Conservation (phyloP, 2,797 vertebrate species). For the Chromis chromis region DNA sequence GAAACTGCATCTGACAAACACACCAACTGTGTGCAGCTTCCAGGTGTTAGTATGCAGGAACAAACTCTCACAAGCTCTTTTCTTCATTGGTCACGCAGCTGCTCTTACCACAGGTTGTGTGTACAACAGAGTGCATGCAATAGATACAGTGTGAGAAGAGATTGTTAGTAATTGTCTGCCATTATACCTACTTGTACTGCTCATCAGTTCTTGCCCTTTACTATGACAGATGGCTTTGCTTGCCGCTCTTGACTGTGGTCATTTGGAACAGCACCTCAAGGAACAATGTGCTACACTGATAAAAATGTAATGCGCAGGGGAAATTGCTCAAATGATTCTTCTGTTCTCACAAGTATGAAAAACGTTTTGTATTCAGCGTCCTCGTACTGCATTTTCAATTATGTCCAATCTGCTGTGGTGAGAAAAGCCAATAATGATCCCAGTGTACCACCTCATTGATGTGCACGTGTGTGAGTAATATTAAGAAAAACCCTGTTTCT, state of each 20-base stretch:
- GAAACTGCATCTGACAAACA: neutral
- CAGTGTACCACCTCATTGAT: neutral
- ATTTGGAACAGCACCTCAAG: neutral
- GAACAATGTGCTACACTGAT: constrained; percentile 14
- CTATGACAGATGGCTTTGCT: neutral
- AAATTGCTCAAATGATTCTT: constrained; percentile 14
- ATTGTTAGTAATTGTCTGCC: neutral
- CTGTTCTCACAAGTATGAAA: constrained; percentile 18
- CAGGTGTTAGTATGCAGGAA: neutral
- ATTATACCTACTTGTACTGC: neutral
- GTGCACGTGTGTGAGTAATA: neutral
- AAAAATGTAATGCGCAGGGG: constrained; percentile 5
- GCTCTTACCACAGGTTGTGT: neutral
- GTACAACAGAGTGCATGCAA: neutral
- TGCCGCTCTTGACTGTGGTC: rapidly evolving
- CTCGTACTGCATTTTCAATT: constrained; percentile 31
- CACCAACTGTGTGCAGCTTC: neutral
- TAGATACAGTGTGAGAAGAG: neutral
- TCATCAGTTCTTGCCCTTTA: neutral
- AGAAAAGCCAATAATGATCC: neutral
- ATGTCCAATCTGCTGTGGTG: constrained; percentile 11
- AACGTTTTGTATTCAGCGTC: constrained; percentile 35
- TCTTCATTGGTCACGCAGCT: neutral
- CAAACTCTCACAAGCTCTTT: neutral
- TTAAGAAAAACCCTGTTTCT: neutral